These are phyloP conservation scores for Orthonyx spaldingii DNA, from an alignment of 2,113 vertebrate genomes.

Conservation along the genomic window DNA sequence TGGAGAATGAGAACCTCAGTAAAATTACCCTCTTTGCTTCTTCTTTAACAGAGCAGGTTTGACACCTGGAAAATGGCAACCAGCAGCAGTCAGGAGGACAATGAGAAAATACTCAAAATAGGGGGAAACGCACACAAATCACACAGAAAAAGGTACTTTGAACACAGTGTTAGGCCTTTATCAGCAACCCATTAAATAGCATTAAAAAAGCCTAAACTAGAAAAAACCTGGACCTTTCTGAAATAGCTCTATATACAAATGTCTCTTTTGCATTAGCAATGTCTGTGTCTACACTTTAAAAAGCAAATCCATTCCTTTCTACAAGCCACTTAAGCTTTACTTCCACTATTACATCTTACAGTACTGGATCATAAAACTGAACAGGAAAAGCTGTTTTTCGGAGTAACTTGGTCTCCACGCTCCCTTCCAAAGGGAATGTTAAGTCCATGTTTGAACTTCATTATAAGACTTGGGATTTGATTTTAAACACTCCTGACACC, in stretches of 20 bases:
- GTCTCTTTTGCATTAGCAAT: no score
- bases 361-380: background rate
- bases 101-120: background rate
- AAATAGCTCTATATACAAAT: no score
- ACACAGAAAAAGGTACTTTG: background rate
- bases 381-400: background rate
- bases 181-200: background rate
- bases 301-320: background rate
- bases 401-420: background rate
- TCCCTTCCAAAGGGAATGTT: background rate
- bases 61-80: constrained; percentile 27
- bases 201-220: background rate
- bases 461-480: background rate
- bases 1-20: background rate
- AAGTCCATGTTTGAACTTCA: background rate
- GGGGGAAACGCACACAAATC: background rate
- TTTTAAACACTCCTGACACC: background rate
- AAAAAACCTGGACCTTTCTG: background rate
- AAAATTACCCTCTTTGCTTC: constrained; percentile 39
- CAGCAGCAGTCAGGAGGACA: constrained; percentile 35
- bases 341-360: background rate
- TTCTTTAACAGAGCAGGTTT: background rate
- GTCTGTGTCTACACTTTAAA: background rate
- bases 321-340: background rate
- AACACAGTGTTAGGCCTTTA: background rate